A percentile compares a stretch with the other conserved stretches of the same genome.
phyloP scores from a whole-genome alignment of 2,888 invertebrate genomes.

The Parnassius glacialis region DNA sequence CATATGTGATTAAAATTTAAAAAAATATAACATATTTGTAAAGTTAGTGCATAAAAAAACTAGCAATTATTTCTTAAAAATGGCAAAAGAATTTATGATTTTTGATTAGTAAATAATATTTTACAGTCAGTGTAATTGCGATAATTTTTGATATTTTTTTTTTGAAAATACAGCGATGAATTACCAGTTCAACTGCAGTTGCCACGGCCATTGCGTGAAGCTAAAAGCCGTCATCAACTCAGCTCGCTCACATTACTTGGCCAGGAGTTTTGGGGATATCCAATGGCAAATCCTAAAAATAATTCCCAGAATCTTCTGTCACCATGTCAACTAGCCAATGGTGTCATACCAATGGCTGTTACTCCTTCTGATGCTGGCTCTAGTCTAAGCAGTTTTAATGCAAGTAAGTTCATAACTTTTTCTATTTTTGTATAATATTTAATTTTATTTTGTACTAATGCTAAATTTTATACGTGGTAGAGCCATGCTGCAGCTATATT shows the following conservation, averaged over 20 bases:
- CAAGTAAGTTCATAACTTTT: constrained; percentile 59
- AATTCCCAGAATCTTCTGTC: constrained; percentile 63
- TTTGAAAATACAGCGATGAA: constrained; percentile 86
- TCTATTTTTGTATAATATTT: too few relatives aligned
- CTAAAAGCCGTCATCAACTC: constrained; percentile 93
- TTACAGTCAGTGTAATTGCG: not conserved
- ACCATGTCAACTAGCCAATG: constrained; percentile 62
- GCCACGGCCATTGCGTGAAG: constrained; percentile 92
- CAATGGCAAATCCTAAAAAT: constrained; percentile 87
- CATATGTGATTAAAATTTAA: too few relatives aligned
- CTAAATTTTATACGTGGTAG: too few relatives aligned
- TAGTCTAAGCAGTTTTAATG: constrained; percentile 87
- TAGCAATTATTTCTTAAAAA: too few relatives aligned
- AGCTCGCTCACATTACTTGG: constrained; percentile 94
- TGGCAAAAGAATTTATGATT: too few relatives aligned
- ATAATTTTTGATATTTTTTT: not conserved
- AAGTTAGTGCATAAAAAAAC: too few relatives aligned
- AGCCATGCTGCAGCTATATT: too few relatives aligned
- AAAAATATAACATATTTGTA: too few relatives aligned
- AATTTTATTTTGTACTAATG: too few relatives aligned
- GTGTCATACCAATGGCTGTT: constrained; percentile 68
- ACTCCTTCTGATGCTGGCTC: constrained; percentile 85
- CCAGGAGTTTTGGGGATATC: constrained; percentile 92
- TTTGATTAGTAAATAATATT: not conserved
- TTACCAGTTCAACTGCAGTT: constrained; percentile 93